phyloP scores from a whole-genome alignment of 2,888 invertebrate species.

The Andrena marginata region DNA sequence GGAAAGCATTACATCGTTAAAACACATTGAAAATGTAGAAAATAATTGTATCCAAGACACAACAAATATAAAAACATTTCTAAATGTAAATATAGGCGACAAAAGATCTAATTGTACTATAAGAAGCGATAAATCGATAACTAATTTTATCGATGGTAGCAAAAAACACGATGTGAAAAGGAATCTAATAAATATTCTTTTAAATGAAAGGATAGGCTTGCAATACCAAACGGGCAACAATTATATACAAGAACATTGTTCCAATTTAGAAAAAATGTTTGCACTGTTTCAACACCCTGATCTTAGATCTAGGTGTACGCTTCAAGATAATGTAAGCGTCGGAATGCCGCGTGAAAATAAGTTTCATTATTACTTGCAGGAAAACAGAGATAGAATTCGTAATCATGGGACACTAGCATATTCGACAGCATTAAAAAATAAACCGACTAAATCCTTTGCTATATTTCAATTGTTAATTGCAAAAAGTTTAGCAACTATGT shows the following conservation, averaged over 20 bases:
- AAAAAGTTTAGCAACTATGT: slow-evolving; percentile 65
- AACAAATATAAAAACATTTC: slow-evolving; percentile 30
- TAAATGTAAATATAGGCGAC: slow-evolving; percentile 34
- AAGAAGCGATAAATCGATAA: slow-evolving; percentile 16
- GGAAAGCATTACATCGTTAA: slow-evolving; percentile 15
- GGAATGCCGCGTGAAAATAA: slow-evolving; percentile 77
- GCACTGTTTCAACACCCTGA: slow-evolving; percentile 85
- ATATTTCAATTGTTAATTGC: slow-evolving; percentile 73
- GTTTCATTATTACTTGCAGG: slow-evolving; percentile 77
- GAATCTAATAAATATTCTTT: slow-evolving; percentile 15
- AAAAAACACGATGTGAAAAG: slow-evolving; percentile 16
- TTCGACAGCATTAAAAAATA: slow-evolving; percentile 40
- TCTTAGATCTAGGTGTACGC: slow-evolving; percentile 67
- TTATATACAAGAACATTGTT: slow-evolving; percentile 85
- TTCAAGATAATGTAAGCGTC: slow-evolving; percentile 74
- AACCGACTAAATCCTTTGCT: slow-evolving; percentile 71
- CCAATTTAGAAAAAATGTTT: slow-evolving; percentile 88
- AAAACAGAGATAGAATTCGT: slow-evolving; percentile 61
- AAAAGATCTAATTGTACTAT: slow-evolving; percentile 20
- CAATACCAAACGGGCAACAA: slow-evolving; percentile 48
- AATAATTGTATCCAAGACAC: slow-evolving; percentile 30
- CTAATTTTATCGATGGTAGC: not conserved
- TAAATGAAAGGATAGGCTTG: slow-evolving; percentile 31
- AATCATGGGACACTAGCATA: slow-evolving; percentile 48
- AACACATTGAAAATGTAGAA: slow-evolving; percentile 4